These are phyloP conservation scores for Cyrtonyx montezumae DNA, from an alignment of 2,113 vertebrate species.

Conservation along the genomic window DNA sequence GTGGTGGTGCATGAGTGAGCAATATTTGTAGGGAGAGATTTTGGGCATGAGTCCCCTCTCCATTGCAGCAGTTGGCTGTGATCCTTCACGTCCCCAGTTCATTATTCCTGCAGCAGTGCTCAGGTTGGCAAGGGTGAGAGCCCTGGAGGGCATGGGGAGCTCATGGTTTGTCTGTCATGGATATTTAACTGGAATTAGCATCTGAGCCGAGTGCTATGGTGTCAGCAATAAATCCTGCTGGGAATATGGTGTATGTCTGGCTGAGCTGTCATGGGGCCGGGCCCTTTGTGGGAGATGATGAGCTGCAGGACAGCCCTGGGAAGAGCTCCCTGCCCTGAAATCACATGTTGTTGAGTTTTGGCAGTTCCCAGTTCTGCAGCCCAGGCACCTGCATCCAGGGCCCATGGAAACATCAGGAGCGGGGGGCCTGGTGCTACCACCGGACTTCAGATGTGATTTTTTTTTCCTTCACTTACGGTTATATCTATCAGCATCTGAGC, in stretches of 20 bases:
- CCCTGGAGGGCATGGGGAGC: neutral
- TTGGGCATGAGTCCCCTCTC: neutral
- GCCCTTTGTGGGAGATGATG: neutral
- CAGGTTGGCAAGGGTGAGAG: neutral
- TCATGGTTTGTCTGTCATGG: neutral
- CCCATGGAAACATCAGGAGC: neutral
- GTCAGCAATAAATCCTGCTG: neutral
- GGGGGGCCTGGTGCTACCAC: neutral
- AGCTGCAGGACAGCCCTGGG: neutral
- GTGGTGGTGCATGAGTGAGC: rapidly evolving
- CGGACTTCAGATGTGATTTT: rapidly evolving
- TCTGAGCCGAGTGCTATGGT: neutral
- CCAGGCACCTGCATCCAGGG: neutral
- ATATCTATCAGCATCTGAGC: rapidly evolving
- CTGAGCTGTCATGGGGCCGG: neutral
- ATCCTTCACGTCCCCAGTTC: neutral
- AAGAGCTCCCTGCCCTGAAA: neutral
- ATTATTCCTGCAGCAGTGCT: neutral
- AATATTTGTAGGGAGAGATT: neutral
- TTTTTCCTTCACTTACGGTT: neutral
- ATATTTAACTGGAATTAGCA: neutral
- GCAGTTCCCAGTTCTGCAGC: rapidly evolving
- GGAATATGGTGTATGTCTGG: neutral
- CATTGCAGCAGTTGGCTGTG: neutral
- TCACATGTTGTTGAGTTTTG: rapidly evolving